phyloP scores from a whole-genome alignment of 2,113 vertebrate genomes.

The Perca flavescens region DNA sequence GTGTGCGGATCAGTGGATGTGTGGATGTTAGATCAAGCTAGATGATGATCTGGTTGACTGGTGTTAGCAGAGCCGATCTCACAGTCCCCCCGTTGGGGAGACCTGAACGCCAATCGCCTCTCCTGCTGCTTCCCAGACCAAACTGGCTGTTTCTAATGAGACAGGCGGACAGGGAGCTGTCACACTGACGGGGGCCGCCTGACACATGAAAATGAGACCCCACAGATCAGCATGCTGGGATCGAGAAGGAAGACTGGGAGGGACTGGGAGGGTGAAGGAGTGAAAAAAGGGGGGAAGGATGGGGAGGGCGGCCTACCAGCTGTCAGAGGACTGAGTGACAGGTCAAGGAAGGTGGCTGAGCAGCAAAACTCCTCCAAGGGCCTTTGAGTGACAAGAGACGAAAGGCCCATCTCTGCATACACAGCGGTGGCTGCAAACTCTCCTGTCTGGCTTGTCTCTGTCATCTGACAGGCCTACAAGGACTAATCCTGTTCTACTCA shows the following conservation, averaged over 20 bases:
- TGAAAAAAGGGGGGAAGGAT: constrained; percentile 34
- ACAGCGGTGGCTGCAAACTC: constrained; percentile 59
- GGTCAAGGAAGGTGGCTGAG: constrained; percentile 79
- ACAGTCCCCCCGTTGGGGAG: constrained; percentile 62
- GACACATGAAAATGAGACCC: constrained; percentile 86
- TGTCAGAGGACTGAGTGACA: constrained; percentile 81
- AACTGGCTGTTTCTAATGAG: constrained; percentile 87
- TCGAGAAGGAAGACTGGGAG: constrained; percentile 62
- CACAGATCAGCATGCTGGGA: constrained; percentile 71
- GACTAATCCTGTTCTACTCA: constrained; percentile 61
- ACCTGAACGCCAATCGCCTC: constrained; percentile 63
- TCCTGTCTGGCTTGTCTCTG: constrained; percentile 56
- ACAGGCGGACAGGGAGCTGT: constrained; percentile 85
- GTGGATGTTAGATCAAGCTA: constrained; percentile 68
- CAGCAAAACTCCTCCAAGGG: constrained; percentile 66
- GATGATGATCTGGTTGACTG: constrained; percentile 76
- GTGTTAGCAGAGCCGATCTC: constrained; percentile 78
- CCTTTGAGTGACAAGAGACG: constrained; percentile 74
- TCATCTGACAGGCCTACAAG: constrained; percentile 66
- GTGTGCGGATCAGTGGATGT: constrained; percentile 52
- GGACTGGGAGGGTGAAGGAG: constrained; percentile 58
- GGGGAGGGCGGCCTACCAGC: constrained; percentile 67
- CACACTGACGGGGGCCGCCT: constrained; percentile 81
- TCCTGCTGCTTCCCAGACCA: constrained; percentile 76
- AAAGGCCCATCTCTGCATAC: constrained; percentile 69